Evolutionary conservation across 2,113 vertebrate species (phyloP).

Genomic region (Grantiella picta): DNA sequence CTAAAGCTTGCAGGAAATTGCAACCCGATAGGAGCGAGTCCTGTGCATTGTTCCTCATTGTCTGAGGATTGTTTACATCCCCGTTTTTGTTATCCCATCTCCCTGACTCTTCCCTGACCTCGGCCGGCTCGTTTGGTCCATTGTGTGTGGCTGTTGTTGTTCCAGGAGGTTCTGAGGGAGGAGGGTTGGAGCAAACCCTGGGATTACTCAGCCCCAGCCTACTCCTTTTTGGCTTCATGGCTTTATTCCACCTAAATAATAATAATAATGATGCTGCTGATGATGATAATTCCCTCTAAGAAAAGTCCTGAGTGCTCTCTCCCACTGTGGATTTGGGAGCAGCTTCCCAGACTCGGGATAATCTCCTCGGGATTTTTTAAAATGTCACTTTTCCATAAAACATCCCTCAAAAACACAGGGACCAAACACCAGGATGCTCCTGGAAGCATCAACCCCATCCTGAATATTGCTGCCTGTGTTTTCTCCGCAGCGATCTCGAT

Average conservation of each 20-base stretch:
- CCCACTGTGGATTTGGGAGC: background rate
- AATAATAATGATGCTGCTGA: background rate
- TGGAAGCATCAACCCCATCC: background rate
- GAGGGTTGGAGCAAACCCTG: background rate
- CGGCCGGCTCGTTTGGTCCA: background rate
- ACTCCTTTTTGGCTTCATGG: background rate
- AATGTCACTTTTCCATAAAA: background rate
- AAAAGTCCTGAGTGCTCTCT: background rate
- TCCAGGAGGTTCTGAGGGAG: background rate
- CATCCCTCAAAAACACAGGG: background rate
- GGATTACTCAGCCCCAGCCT: background rate
- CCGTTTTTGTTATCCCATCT: constrained; percentile 33
- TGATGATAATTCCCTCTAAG: background rate
- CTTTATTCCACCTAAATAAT: background rate
- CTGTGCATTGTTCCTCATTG: constrained; percentile 25
- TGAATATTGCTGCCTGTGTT: background rate
- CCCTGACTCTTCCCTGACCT: constrained; percentile 42
- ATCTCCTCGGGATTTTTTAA: background rate
- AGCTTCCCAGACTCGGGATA: background rate
- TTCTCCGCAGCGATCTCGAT: background rate
- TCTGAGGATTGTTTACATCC: constrained; percentile 41
- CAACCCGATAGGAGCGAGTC: background rate
- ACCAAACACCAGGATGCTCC: background rate
- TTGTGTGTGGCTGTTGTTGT: constrained; percentile 11
- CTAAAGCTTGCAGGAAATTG: constrained; percentile 36